Percentiles rank a stretch among this genome's conserved stretches.
phyloP scores from a whole-genome alignment of 2,113 vertebrate species.

The Microtus richardsoni region DNA sequence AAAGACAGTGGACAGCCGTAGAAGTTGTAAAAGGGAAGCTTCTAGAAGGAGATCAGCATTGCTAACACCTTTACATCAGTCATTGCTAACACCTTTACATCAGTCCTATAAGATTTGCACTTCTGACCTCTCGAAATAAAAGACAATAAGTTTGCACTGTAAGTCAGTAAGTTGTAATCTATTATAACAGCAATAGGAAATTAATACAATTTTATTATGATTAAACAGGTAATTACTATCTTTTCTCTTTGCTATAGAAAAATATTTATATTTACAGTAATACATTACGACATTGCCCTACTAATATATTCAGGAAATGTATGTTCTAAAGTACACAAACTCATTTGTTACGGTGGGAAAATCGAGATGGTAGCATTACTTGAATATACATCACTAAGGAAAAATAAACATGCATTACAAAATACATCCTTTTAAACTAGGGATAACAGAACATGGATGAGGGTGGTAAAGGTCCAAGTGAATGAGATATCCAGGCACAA shows the following conservation, averaged over 20 bases:
- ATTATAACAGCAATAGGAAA: not conserved
- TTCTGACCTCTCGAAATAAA: not conserved
- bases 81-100: not conserved
- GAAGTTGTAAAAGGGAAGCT: not conserved
- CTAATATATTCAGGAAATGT: not conserved
- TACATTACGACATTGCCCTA: not conserved
- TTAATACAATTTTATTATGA: not conserved
- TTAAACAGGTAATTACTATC: constrained; percentile 12
- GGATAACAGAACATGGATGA: not conserved
- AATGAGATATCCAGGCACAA: not conserved
- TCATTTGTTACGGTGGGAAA: constrained; percentile 2
- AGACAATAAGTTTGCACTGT: not conserved
- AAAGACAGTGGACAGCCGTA: not conserved
- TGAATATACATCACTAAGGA: not conserved
- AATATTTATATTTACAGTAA: constrained; percentile 36
- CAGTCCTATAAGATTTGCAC: not conserved
- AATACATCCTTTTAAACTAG: constrained; percentile 26
- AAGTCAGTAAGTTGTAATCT: constrained; percentile 11
- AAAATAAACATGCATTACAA: constrained; percentile 1
- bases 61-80: not conserved
- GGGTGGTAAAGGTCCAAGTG: not conserved
- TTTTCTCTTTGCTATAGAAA: not conserved
- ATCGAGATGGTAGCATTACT: constrained; percentile 24
- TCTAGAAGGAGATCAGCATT: not conserved
- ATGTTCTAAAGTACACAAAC: constrained; percentile 1